A percentile compares a stretch with the other conserved stretches of the same genome.
phyloP scores from a whole-genome alignment of 2,113 vertebrate genomes.

The Anguilla rostrata region DNA sequence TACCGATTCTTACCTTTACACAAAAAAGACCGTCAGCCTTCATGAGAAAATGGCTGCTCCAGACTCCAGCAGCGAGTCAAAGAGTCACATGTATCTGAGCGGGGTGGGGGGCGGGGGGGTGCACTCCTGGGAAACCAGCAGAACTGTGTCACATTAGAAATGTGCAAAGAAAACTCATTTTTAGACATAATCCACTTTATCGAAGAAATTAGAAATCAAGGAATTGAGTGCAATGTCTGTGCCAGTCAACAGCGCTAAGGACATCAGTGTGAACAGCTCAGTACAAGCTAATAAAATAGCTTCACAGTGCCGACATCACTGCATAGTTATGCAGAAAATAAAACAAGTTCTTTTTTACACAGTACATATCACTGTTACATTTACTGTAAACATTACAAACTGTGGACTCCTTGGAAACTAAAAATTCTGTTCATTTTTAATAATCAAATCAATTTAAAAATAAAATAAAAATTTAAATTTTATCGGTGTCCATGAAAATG shows the following conservation, averaged over 20 bases:
- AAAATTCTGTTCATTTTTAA: not conserved
- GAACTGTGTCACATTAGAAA: slow-evolving; percentile 39
- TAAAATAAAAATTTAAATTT: not conserved
- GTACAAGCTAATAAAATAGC: not conserved
- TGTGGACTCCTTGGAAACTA: not conserved
- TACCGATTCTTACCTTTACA: slow-evolving; percentile 64
- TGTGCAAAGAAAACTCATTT: slow-evolving; percentile 18
- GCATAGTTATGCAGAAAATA: not conserved
- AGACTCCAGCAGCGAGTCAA: slow-evolving; percentile 61
- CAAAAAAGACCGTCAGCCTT: slow-evolving; percentile 61
- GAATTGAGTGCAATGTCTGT: not conserved
- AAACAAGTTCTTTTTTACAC: not conserved
- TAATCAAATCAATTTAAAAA: not conserved
- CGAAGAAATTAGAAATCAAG: not conserved
- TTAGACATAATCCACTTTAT: not conserved
- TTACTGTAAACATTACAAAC: not conserved
- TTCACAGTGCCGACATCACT: not conserved
- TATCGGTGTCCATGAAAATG: not conserved
- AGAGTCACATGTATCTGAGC: slow-evolving; percentile 64
- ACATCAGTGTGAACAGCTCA: not conserved
- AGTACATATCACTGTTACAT: not conserved
- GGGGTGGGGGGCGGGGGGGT: slow-evolving; percentile 46
- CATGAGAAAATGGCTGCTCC: slow-evolving; percentile 60
- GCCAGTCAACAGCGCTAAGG: not conserved
- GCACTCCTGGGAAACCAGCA: slow-evolving; percentile 67